These are phyloP conservation scores for Sardinella longiceps DNA, from an alignment of 2,797 vertebrate species.

Conservation along the genomic window DNA sequence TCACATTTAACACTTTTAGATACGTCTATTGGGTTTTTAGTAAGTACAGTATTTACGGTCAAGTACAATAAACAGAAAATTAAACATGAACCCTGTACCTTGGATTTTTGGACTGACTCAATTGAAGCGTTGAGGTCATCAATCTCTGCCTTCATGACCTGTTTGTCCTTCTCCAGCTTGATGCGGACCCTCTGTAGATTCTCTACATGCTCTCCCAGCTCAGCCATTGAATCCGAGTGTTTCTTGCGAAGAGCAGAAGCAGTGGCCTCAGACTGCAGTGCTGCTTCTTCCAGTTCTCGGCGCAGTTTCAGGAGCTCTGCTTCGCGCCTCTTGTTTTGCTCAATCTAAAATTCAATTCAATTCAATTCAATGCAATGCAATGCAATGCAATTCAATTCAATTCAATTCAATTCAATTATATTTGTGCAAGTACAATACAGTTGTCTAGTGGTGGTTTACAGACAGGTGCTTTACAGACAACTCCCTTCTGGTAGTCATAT, in stretches of 20 bases:
- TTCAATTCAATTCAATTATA: no score
- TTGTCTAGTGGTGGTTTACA: no score
- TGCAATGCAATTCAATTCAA: no score
- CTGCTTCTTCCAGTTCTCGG: slow-evolving; percentile 69
- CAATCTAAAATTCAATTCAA: slow-evolving; percentile 67
- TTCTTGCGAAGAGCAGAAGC: slow-evolving; percentile 68
- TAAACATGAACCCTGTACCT: no score
- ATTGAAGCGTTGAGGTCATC: slow-evolving; percentile 66
- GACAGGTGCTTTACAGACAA: no score
- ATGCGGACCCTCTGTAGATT: slow-evolving; percentile 67
- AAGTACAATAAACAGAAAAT: no score
- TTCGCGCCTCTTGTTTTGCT: slow-evolving; percentile 75
- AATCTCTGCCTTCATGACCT: slow-evolving; percentile 71
- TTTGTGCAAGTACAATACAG: no score
- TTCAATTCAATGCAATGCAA: no score
- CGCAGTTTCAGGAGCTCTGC: slow-evolving; percentile 69
- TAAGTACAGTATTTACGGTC: no score
- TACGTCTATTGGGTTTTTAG: no score
- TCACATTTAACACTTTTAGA: background rate
- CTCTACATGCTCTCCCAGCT: slow-evolving; percentile 69
- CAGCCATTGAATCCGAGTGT: slow-evolving; percentile 59
- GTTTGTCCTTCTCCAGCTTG: slow-evolving; percentile 74
- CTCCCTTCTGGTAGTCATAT: no score
- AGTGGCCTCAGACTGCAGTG: slow-evolving; percentile 66
- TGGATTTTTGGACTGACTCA: slow-evolving; percentile 69